Percentiles rank a stretch among this genome's conserved stretches.
These are phyloP conservation scores for Stramonita haemastoma DNA, from an alignment of 2,888 invertebrate species.

Conservation along the genomic window DNA sequence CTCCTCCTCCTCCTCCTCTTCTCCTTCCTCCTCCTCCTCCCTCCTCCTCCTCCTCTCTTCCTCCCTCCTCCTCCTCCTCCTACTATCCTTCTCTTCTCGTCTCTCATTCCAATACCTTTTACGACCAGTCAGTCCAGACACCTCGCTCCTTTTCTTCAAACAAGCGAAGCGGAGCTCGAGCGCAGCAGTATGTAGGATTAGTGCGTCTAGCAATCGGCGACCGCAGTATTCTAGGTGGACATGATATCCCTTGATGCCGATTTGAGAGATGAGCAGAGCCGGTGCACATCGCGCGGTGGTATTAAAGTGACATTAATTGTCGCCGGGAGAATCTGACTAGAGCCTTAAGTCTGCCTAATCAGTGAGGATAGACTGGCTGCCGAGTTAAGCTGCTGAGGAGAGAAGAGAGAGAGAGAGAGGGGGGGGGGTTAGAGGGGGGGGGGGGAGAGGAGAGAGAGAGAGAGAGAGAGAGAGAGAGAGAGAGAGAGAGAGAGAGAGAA, in stretches of 20 bases:
- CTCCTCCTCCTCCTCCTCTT: neutral
- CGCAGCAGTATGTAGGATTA: neutral
- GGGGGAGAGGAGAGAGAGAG: neutral
- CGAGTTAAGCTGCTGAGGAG: neutral
- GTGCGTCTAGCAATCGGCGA: neutral
- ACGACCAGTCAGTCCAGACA: too few relatives aligned
- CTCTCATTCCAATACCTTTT: too few relatives aligned
- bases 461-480: neutral
- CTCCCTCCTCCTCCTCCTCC: neutral
- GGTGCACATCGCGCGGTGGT: constrained; percentile 16
- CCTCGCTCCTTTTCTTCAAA: neutral
- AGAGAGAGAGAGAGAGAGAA: too few relatives aligned
- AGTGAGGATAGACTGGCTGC: neutral
- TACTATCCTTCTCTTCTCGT: too few relatives aligned
- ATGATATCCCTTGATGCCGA: constrained; percentile 21
- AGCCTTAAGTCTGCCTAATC: neutral
- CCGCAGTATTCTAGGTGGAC: constrained; percentile 18
- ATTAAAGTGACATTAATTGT: constrained; percentile 39
- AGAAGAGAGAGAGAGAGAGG: neutral
- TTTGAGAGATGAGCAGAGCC: neutral
- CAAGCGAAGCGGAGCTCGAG: neutral
- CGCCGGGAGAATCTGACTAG: neutral
- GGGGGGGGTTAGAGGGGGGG: neutral
- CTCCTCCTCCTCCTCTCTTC: neutral
- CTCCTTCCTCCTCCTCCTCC: neutral